Evolutionary conservation across 2,888 invertebrate genomes (phyloP), one percentile per base, ranked within the genome.

Genomic region (Pheosia gnoma): DNA sequence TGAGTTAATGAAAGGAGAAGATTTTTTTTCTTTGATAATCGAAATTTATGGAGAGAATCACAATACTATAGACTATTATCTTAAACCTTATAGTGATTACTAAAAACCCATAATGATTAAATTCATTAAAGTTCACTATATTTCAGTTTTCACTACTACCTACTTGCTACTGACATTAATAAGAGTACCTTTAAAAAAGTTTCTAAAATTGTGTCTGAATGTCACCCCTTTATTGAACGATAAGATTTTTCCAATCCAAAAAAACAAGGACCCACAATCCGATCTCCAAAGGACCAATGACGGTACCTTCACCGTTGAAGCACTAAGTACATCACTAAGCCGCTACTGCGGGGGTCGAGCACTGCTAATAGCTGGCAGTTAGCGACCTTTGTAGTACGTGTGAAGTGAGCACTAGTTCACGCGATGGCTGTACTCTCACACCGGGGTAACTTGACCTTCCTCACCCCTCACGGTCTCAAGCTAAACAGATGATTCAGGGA

Each of bases 361-460:
- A 80, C 87, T 84, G 87, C 86, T 93, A 93, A 93, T 92, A 91
- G 92, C 90, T 90, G 91, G 91, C 92, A 92, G 93, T 93, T 93
- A 92, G 91, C 86, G 87, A 82, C 85, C 91, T 90, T 93, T 93
- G 90, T 93, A 84, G 84, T 83, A 88, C 90, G 92, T 90, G 92
- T 90, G 92, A 91, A 90, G 90, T 89, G 89, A 87, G 84, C 89
- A 88, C 90, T 87, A 88, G 84, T 85, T 84, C 87, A 87, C 85
- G 82, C 85, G 81, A 78, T 84, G 77, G 77, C 78, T 74, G 69
- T 69, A 71, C 78, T 73, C 63, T 76, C 66, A 65, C 71, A 59
- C 83, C 82, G 72, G 58, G 63, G 9, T 2, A 54, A n/a, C 47
- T 41, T 36, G 78, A 67, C 66, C 80, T 66, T 41, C 75, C 74